phyloP scores from a whole-genome alignment of 2,888 invertebrate genomes.

The Microplitis manilae region DNA sequence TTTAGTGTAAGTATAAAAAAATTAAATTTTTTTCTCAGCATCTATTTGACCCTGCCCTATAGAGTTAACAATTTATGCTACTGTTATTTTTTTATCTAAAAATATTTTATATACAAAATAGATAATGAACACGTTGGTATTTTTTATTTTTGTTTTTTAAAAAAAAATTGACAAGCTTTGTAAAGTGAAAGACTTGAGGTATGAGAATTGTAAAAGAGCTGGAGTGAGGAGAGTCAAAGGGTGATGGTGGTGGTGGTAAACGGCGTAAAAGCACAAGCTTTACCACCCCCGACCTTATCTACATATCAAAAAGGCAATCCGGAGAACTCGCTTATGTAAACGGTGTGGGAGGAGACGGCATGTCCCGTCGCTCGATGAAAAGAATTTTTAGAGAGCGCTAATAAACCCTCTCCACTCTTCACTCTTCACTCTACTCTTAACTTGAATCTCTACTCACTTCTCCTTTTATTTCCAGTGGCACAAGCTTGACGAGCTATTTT shows the following conservation, averaged over 20 bases:
- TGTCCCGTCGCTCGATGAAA: slow-evolving; percentile 65
- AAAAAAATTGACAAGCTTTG: slow-evolving; percentile 18
- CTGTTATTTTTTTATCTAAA: no score
- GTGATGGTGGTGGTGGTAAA: slow-evolving; percentile 61
- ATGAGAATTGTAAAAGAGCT: slow-evolving; percentile 24
- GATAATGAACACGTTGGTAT: no score
- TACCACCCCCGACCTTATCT: slow-evolving; percentile 62
- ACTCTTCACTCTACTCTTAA: slow-evolving; percentile 52
- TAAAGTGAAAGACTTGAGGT: slow-evolving; percentile 12
- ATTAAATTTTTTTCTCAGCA: no score
- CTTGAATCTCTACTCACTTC: slow-evolving; percentile 41
- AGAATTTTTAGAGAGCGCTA: slow-evolving; percentile 70
- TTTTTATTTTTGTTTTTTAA: not conserved
- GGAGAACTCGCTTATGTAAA: slow-evolving; percentile 72
- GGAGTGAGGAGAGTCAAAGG: slow-evolving; percentile 4
- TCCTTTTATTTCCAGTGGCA: slow-evolving; percentile 48
- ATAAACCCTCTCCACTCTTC: slow-evolving; percentile 63
- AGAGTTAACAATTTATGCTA: no score
- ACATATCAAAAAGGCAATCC: slow-evolving; percentile 73
- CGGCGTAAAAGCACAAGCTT: slow-evolving; percentile 66
- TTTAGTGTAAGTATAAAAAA: no score
- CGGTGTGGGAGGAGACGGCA: slow-evolving; percentile 53
- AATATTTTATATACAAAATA: no score
- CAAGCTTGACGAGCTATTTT: slow-evolving; percentile 69
- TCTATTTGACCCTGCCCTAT: no score